Evolutionary conservation across 2,113 vertebrate species (phyloP).

Genomic region (Mesocricetus auratus): DNA sequence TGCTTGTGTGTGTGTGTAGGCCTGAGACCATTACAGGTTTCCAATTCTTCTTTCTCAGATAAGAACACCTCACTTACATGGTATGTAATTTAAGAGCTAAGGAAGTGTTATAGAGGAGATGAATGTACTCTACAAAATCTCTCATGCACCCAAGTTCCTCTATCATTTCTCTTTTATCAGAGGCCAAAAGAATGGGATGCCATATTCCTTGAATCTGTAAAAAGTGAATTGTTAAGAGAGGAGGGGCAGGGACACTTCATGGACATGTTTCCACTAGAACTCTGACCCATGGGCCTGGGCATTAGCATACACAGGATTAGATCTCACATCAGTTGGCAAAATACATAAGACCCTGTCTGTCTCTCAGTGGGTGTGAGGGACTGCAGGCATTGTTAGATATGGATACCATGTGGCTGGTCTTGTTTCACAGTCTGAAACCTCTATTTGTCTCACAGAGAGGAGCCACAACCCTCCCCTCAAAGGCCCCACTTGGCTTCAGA

Average conservation of each 20-base stretch:
- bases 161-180: background rate
- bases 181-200: constrained; percentile 52
- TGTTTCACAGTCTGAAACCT: background rate
- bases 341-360: background rate
- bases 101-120: background rate
- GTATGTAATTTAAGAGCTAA: background rate
- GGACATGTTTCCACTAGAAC: background rate
- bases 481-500: background rate
- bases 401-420: background rate
- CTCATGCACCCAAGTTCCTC: constrained; percentile 58
- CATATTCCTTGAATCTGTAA: constrained; percentile 63
- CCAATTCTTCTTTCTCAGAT: background rate
- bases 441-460: background rate
- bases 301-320: background rate
- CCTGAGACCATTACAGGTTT: background rate
- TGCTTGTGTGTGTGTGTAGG: background rate
- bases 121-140: background rate
- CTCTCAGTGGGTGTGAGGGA: background rate
- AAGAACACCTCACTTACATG: constrained; percentile 43
- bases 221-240: background rate
- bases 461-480: fast-evolving
- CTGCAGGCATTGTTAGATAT: background rate
- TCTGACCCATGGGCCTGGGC: background rate
- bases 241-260: background rate
- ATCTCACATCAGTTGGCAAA: background rate